Conservation (phyloP, 2,797 vertebrate genomes). For the Caiman crocodilus region DNA sequence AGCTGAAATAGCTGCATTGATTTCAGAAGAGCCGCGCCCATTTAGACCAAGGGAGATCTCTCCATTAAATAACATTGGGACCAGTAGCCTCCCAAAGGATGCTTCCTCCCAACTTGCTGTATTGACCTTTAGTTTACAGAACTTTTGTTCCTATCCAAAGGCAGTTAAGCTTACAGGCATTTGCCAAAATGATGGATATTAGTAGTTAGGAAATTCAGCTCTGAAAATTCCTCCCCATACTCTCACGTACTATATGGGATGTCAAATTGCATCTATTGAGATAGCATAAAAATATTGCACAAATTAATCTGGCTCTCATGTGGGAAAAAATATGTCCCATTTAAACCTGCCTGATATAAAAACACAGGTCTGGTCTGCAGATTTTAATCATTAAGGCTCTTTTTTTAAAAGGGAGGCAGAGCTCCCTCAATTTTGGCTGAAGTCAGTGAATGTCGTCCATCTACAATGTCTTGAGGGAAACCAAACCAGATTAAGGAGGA, state of each 20-base stretch:
- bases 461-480: not conserved
- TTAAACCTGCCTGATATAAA: not conserved
- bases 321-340: not conserved
- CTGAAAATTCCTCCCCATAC: not conserved
- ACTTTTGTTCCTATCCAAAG: not conserved
- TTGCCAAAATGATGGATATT: not conserved
- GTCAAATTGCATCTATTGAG: not conserved
- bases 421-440: not conserved
- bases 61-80: not conserved
- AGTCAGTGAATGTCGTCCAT: not conserved
- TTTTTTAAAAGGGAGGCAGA: not conserved
- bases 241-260: not conserved
- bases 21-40: not conserved
- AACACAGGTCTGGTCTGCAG: not conserved
- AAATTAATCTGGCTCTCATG: not conserved
- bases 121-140: not conserved
- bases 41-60: not conserved
- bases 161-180: not conserved
- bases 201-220: not conserved
- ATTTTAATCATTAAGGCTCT: conserved; percentile 48
- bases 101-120: not conserved
- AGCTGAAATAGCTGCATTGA: not conserved
- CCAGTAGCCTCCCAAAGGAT: not conserved
- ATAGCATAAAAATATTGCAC: not conserved
- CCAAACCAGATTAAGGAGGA: conserved; percentile 61